Evolutionary conservation across 2,797 vertebrate genomes (phyloP).

Genomic region (Zenarchopterus dispar): DNA sequence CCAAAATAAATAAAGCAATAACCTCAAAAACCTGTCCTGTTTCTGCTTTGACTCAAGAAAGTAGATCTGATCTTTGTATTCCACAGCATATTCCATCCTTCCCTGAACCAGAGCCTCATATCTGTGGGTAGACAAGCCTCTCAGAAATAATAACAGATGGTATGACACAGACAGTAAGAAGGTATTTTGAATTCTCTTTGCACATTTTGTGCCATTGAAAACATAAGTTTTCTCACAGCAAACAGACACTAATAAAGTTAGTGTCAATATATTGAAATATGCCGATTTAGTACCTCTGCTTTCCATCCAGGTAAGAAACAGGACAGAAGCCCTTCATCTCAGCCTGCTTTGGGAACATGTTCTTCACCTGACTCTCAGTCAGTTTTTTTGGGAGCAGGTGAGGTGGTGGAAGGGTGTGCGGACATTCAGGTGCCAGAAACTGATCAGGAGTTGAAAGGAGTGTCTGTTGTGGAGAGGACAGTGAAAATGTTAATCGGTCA

Average conservation of each 20-base stretch:
- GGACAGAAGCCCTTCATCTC: slow-evolving; percentile 95
- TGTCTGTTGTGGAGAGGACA: slow-evolving; percentile 73
- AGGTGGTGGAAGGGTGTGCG: slow-evolving; percentile 82
- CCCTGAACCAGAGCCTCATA: slow-evolving; percentile 92
- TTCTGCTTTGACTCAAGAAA: slow-evolving; percentile 89
- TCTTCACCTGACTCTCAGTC: slow-evolving; percentile 83
- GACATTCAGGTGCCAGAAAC: slow-evolving; percentile 87
- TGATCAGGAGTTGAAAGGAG: slow-evolving; percentile 87
- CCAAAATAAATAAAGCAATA: slow-evolving; percentile 16
- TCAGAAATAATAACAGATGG: no score
- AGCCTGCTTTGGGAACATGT: slow-evolving; percentile 84
- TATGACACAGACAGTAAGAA: not conserved
- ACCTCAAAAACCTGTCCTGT: slow-evolving; percentile 91
- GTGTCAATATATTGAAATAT: not conserved
- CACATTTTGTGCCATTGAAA: no score
- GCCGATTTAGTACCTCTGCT: slow-evolving; percentile 82
- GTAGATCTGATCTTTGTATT: slow-evolving; percentile 88
- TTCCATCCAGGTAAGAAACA: slow-evolving; percentile 91
- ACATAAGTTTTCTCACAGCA: not conserved
- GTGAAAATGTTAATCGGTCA: not conserved
- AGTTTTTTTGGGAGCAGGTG: slow-evolving; percentile 86
- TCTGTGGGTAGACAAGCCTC: slow-evolving; percentile 67
- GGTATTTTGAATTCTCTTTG: no score
- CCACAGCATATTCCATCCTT: slow-evolving; percentile 83
- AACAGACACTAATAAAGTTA: not conserved